These are phyloP conservation scores for Parelbella ahira DNA, from an alignment of 2,888 invertebrate species.

Conservation along the genomic window DNA sequence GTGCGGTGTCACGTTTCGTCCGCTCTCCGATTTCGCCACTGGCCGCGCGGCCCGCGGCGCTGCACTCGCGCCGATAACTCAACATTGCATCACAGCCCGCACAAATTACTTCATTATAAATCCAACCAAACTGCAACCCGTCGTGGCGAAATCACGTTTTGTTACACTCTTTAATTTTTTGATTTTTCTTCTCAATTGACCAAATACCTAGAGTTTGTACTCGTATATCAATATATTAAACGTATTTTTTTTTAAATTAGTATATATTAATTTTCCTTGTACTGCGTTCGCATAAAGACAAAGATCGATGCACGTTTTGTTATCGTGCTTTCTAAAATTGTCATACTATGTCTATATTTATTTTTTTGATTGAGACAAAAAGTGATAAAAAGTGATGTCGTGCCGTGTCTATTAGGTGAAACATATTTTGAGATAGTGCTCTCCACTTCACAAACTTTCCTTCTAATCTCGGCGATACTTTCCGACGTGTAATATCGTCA, in stretches of 20 bases:
- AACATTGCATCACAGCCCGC: constrained; percentile 41
- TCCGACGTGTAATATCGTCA: constrained; percentile 33
- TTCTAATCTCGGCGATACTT: constrained; percentile 41
- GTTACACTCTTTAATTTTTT: constrained; percentile 29
- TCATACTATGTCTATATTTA: constrained; percentile 67
- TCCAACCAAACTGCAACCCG: constrained; percentile 13
- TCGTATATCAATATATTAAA: no score
- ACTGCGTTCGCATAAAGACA: no score
- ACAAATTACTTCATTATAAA: constrained; percentile 33
- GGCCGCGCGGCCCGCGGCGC: constrained; percentile 63
- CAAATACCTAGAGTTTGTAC: no score
- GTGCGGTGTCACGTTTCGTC: constrained; percentile 73
- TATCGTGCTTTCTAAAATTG: constrained; percentile 60
- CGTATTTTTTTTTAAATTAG: no score
- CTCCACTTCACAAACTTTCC: constrained; percentile 46
- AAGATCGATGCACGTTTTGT: no score
- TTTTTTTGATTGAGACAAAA: constrained; percentile 55
- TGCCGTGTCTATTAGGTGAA: constrained; percentile 66
- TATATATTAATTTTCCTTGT: no score
- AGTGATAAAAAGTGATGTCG: constrained; percentile 62
- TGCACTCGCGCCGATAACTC: constrained; percentile 45
- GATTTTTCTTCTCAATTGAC: no score
- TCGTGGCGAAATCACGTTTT: constrained; percentile 25
- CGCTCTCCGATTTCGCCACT: constrained; percentile 70
- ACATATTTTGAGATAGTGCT: constrained; percentile 61